A percentile compares a stretch with the other conserved stretches of the same genome.
These are phyloP conservation scores for Hirtodrosophila cameraria DNA, from an alignment of 2,888 invertebrate species.

Conservation along the genomic window DNA sequence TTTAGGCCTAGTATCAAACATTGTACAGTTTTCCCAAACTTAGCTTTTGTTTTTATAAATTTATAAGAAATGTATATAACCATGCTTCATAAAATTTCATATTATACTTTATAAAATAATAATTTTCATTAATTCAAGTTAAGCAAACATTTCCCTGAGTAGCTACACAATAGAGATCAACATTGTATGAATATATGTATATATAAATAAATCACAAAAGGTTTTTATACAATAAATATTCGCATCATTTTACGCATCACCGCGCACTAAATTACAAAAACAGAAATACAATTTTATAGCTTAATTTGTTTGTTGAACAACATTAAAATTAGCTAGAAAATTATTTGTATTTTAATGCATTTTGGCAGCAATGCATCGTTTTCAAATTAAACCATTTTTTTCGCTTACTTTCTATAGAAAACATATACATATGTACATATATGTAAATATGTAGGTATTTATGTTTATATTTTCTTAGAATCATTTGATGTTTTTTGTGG, in stretches of 20 bases:
- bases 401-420: neutral
- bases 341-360: slow-evolving; percentile 11
- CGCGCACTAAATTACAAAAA: slow-evolving; percentile 22
- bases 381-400: slow-evolving; percentile 22
- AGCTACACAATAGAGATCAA: slow-evolving; percentile 48
- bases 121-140: too few relatives aligned
- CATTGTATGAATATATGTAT: slow-evolving; percentile 6
- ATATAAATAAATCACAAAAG: slow-evolving; percentile 22
- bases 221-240: slow-evolving; percentile 29
- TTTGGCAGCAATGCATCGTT: slow-evolving; percentile 38
- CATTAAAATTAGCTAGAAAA: neutral
- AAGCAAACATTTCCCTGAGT: slow-evolving; percentile 36
- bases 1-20: too few relatives aligned
- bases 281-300: slow-evolving; percentile 2
- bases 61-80: too few relatives aligned
- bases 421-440: neutral
- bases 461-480: slow-evolving; percentile 17
- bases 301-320: slow-evolving; percentile 1
- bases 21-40: too few relatives aligned
- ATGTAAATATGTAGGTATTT: neutral
- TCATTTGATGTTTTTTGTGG: slow-evolving; percentile 1
- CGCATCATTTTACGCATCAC: slow-evolving; percentile 53
- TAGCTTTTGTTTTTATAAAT: too few relatives aligned
- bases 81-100: too few relatives aligned
- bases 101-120: too few relatives aligned